phyloP scores from a whole-genome alignment of 2,113 vertebrate genomes.

The Plecotus auritus region DNA sequence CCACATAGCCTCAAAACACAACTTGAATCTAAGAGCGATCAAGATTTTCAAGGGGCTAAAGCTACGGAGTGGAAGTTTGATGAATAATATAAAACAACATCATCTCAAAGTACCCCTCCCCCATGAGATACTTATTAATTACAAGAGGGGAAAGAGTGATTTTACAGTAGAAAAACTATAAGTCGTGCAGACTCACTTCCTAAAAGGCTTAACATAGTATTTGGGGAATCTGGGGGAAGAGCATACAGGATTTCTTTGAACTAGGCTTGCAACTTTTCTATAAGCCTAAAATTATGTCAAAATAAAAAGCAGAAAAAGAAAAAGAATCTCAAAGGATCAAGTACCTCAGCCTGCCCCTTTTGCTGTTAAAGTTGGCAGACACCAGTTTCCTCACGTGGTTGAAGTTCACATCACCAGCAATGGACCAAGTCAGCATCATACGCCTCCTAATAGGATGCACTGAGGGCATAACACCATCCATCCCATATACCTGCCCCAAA shows the following conservation, averaged over 20 bases:
- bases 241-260: not conserved
- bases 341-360: not conserved
- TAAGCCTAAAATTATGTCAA: not conserved
- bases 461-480: fast-evolving
- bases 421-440: fast-evolving
- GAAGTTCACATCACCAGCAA: not conserved
- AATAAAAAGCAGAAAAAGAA: not conserved
- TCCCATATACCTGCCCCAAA: fast-evolving
- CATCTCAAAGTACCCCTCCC: not conserved
- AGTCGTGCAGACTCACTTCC: too few species aligned
- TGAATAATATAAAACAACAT: not conserved
- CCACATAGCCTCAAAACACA: not conserved
- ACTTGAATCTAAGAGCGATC: not conserved
- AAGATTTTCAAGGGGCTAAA: not conserved
- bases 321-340: not conserved
- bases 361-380: not conserved
- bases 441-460: not conserved
- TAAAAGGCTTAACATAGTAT: not conserved
- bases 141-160: not conserved
- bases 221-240: not conserved
- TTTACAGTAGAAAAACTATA: not conserved
- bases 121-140: not conserved
- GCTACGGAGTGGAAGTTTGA: not conserved
- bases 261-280: not conserved
- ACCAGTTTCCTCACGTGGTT: not conserved